Percentiles rank a stretch among this genome's conserved stretches.
Conservation (phyloP, 2,888 invertebrate species). For the Amphipoea lucens region DNA sequence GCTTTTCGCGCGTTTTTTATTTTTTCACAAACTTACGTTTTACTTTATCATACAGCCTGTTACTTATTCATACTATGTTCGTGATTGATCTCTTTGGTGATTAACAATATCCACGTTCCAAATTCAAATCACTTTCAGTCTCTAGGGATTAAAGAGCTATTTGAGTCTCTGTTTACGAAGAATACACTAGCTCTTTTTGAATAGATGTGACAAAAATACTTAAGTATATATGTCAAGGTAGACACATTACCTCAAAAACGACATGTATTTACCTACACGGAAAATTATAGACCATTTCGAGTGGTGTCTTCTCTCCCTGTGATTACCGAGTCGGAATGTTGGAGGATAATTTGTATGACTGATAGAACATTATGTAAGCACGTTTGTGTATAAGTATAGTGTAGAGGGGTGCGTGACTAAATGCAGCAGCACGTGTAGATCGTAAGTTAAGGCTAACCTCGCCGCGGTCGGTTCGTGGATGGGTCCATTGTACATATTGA, state of each 20-base stretch:
- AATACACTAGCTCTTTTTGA: too few relatives aligned
- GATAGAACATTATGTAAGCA: background rate
- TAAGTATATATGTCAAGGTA: background rate
- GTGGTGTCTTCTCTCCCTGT: constrained; percentile 12
- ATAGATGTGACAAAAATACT: too few relatives aligned
- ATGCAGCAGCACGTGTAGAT: background rate
- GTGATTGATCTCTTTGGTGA: too few relatives aligned
- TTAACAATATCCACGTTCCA: too few relatives aligned
- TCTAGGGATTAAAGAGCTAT: too few relatives aligned
- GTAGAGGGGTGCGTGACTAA: background rate
- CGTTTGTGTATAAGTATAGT: background rate
- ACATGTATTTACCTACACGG: constrained; percentile 11
- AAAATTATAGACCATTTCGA: constrained; percentile 35
- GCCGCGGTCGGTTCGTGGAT: background rate
- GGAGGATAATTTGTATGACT: constrained; percentile 16
- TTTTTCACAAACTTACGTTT: too few relatives aligned
- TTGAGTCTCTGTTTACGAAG: too few relatives aligned
- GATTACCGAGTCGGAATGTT: constrained; percentile 23
- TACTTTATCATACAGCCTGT: too few relatives aligned
- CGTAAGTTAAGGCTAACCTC: background rate
- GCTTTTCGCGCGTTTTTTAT: too few relatives aligned
- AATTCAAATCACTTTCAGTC: too few relatives aligned
- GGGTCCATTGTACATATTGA: background rate
- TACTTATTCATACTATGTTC: too few relatives aligned
- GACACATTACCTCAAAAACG: constrained; percentile 23